These are phyloP conservation scores for Odontomyia ornata DNA, from an alignment of 2,888 invertebrate genomes.

Conservation along the genomic window DNA sequence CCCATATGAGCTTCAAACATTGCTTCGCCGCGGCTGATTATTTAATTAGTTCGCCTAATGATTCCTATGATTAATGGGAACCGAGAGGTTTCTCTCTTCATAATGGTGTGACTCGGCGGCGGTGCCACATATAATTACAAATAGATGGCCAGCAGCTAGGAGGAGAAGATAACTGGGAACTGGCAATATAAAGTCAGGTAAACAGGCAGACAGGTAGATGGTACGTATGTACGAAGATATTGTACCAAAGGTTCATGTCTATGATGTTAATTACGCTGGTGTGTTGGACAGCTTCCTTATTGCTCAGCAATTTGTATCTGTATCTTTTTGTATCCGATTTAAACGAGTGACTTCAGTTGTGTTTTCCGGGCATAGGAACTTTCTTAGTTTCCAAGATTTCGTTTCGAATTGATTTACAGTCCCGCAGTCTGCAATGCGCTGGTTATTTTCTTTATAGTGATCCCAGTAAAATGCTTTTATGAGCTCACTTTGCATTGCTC, in stretches of 20 bases:
- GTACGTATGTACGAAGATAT: no score
- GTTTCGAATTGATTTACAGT: neutral
- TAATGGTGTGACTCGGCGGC: neutral
- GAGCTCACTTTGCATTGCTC: neutral
- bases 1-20: neutral
- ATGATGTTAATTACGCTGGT: constrained; percentile 1
- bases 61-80: constrained; percentile 26
- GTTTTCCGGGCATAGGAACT: neutral
- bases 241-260: neutral
- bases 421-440: neutral
- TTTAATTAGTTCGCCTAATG: constrained; percentile 32
- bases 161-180: neutral
- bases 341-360: neutral
- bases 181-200: neutral
- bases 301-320: constrained; percentile 19
- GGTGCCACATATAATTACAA: neutral
- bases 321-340: neutral
- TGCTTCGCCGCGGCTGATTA: constrained; percentile 17
- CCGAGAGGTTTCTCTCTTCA: neutral
- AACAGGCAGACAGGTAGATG: no score
- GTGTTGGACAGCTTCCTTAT: constrained; percentile 22
- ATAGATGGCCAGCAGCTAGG: neutral
- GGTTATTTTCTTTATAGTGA: neutral
- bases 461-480: neutral
- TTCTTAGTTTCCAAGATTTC: neutral